Evolutionary conservation across 2,888 invertebrate genomes (phyloP), one percentile per base, ranked within the genome.

Genomic region (Formica aserva): DNA sequence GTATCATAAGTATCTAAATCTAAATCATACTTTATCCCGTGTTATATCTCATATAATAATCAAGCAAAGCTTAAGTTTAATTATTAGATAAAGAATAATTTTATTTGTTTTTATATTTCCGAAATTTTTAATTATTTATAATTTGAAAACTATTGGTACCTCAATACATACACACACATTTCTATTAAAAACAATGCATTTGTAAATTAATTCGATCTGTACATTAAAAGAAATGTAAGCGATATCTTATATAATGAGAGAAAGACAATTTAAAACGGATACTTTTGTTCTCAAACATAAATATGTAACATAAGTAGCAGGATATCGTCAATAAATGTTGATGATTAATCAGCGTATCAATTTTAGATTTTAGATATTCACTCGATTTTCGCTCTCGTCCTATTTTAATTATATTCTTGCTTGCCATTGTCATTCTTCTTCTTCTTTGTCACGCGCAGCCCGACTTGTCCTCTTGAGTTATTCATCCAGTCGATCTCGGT

Each of bases 401-500:
- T 18, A 13, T 11, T 55, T 48, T 38, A 55, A 76, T 6, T 18
- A 32, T n/a, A 29, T 11, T 32, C 5, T 32, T 66, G 63, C 8
- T 18, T 57, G 15, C 48, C 71, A 48, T 18, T 82, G 82, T 67
- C 67, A 29, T 83, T 15, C 57, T 71, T n/a, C 48, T 15, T 35
- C 41, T 74, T 32, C 67, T 29, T 22, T 22, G 62, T 22, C 26
- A 65, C 62, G 69, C 63, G 66, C 55, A 32, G 35, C 29, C 26
- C 63, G 48, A 57, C 57, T 57, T 67, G 83, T 69, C 77, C 52
- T 48, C 22, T 26, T 85, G 71, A 83, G 62, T 86, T 83, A 86
- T 88, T 88, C 92, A 94, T 92, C 89, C 90, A 87, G 91, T 91
- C 93, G 94, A 94, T 94, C 94, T 94, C 94, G 92, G 94, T 93